Base-by-base conservation (phyloP, 2,888 invertebrate species). In the Luperina nickerlii region DNA sequence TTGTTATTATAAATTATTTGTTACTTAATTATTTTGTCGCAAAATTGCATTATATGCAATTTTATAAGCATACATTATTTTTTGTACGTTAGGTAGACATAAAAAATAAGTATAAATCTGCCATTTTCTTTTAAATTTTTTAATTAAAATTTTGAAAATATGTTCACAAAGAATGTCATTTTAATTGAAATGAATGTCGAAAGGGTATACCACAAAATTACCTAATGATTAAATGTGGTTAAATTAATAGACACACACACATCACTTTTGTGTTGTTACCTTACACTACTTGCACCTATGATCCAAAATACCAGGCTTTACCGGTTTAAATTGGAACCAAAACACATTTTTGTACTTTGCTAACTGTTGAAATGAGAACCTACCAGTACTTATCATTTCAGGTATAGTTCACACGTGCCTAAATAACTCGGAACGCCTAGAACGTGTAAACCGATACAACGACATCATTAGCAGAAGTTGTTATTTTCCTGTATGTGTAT, bases 171-270 rank as follows among this genome's bases (percentile, higher is more conserved):
- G 20, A 27, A 68, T 20, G 20, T 27, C 13, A 27, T 54, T 42
- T 24, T 11, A 42, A 42, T 75, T 75, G 8, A 32, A 57, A 32
- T 45, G 4, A 75, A 45, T 15, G 32, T 18, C 1, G 11, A 24
- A 32, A n/a, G 42, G 75, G 15, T 32, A 76, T 60, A 60, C 18
- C 76, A 48, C 60, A 76, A 32, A 32, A 54, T 76, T 24, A 27
- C 13, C 7, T 48, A 48, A 51, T 24, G 1, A 69, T 27, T 48
- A 20, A 69, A 48, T 51, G 27, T 27, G n/a, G 45, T 76, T 48
- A 57, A 24, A 75, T 45, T 45, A 75, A 57, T 27, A 32, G 8
- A 32, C 20, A 13, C n/a, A 32, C 5, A 48, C 45, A 70, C 11
- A 73, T 5, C 18, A 45, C 11, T 32, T 32, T 73, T 27, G 42